phyloP scores from a whole-genome alignment of 53 echinoderm and acorn worm genomes.

The Holothuria leucospilota region DNA sequence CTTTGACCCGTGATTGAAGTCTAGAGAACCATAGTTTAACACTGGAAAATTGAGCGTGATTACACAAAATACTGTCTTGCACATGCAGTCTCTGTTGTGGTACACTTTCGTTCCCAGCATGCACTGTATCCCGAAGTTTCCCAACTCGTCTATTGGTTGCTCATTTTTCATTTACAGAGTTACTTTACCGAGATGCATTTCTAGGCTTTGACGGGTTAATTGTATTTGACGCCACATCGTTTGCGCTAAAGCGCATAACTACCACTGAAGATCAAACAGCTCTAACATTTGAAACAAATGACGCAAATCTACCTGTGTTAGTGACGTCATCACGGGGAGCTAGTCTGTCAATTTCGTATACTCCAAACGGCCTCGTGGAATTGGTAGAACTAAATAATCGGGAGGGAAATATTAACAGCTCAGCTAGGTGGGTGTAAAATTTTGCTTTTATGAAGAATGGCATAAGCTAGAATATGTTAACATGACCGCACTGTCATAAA shows the following conservation, averaged over 20 bases:
- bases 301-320: neutral
- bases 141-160: too few relatives aligned
- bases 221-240: neutral
- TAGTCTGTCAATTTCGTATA: conserved; percentile 9
- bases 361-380: conserved; percentile 7
- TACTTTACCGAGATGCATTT: conserved; percentile 17
- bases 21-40: too few relatives aligned
- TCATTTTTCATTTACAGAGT: neutral
- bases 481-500: too few relatives aligned
- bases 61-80: too few relatives aligned
- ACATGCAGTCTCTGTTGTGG: too few relatives aligned
- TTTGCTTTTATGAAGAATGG: too few relatives aligned
- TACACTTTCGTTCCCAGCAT: too few relatives aligned
- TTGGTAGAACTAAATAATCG: neutral
- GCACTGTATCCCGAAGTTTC: too few relatives aligned
- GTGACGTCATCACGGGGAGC: conserved; percentile 18
- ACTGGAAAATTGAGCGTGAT: too few relatives aligned
- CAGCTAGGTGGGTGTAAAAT: neutral
- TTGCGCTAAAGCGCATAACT: conserved; percentile 16
- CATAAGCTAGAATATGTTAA: too few relatives aligned
- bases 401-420: neutral
- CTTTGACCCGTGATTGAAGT: too few relatives aligned
- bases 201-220: neutral
- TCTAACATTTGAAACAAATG: conserved; percentile 26
- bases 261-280: conserved; percentile 2